Conservation (phyloP, 2,888 invertebrate genomes). For the Malacosoma neustria region DNA sequence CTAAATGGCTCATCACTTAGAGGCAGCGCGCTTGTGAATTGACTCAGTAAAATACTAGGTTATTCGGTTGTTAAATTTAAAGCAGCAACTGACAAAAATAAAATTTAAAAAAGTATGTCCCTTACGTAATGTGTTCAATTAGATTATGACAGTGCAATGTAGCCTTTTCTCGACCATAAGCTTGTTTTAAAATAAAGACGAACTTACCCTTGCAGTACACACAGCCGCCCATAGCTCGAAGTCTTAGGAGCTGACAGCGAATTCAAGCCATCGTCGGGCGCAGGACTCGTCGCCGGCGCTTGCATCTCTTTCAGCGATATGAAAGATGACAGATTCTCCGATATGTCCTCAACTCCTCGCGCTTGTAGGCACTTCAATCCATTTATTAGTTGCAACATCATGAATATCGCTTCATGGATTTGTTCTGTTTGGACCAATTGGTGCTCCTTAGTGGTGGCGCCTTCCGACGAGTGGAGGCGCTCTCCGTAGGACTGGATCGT, state of each 20-base stretch:
- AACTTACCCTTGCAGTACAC: conserved; percentile 83
- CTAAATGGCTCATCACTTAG: too few relatives aligned
- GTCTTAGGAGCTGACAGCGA: conserved; percentile 66
- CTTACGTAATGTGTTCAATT: too few relatives aligned
- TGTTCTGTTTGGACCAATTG: conserved; percentile 63
- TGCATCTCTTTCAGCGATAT: conserved; percentile 78
- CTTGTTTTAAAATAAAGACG: too few relatives aligned
- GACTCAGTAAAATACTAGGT: too few relatives aligned
- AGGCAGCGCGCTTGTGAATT: too few relatives aligned
- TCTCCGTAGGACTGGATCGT: conserved; percentile 82
- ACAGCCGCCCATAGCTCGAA: conserved; percentile 76
- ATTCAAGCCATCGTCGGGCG: conserved; percentile 54
- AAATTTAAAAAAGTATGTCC: too few relatives aligned
- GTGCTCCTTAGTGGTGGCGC: conserved; percentile 53
- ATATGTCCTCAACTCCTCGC: conserved; percentile 86
- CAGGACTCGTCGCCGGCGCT: conserved; percentile 33
- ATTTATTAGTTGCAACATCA: conserved; percentile 87
- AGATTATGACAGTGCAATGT: too few relatives aligned
- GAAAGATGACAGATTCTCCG: conserved; percentile 81
- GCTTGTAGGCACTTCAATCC: conserved; percentile 88
- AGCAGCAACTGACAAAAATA: too few relatives aligned
- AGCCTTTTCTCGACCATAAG: too few relatives aligned
- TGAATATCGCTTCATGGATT: conserved; percentile 82
- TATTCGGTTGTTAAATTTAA: too few relatives aligned
- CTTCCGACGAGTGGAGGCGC: conserved; percentile 72